Conservation (phyloP, 2,888 invertebrate genomes). For the Disparrhopalites patrizii region DNA sequence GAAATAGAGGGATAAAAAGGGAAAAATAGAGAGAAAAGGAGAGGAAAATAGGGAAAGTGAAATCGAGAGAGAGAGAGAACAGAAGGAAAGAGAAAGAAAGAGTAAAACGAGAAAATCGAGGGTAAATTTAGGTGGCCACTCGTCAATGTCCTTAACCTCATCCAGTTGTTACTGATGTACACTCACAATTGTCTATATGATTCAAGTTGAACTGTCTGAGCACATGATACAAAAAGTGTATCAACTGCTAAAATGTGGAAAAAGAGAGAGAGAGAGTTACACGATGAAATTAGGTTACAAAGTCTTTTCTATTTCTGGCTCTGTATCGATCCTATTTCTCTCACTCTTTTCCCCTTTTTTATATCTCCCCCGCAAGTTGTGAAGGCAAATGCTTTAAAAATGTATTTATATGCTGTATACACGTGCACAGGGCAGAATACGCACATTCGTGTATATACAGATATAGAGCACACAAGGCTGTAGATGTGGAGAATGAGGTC, state of each 20-base stretch:
- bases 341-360: too few relatives aligned
- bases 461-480: too few relatives aligned
- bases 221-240: too few relatives aligned
- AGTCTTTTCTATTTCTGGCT: conserved; percentile 38
- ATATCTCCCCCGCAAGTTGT: too few relatives aligned
- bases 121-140: conserved; percentile 8
- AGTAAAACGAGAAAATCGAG: background rate
- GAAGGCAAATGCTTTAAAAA: too few relatives aligned
- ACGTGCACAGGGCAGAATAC: too few relatives aligned
- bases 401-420: too few relatives aligned
- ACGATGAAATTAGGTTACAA: conserved; percentile 36
- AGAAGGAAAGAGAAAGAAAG: background rate
- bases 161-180: background rate
- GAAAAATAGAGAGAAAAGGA: background rate
- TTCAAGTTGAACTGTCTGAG: background rate
- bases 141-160: conserved; percentile 1
- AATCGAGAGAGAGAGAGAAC: background rate
- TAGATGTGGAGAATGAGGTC: too few relatives aligned
- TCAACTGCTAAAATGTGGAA: background rate
- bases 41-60: background rate
- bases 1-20: background rate
- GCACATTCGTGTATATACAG: too few relatives aligned
- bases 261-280: conserved; percentile 4
- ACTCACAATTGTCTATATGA: background rate
- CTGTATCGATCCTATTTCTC: conserved; percentile 29